phyloP scores from a whole-genome alignment of 2,888 invertebrate species.

The Nineta flava region DNA sequence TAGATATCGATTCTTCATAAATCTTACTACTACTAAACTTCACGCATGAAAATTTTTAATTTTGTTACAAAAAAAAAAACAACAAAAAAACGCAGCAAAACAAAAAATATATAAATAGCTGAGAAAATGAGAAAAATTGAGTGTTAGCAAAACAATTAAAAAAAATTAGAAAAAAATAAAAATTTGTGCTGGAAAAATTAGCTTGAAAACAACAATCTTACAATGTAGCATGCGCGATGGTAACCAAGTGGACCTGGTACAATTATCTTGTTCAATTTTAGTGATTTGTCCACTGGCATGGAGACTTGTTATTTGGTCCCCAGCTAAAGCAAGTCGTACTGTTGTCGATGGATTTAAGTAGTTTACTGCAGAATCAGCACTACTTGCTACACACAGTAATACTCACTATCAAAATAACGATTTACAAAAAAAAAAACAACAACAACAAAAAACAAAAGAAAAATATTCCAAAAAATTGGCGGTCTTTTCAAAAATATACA shows the following conservation, averaged over 20 bases:
- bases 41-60: too few relatives aligned
- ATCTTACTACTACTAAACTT: too few relatives aligned
- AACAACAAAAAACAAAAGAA: conserved; percentile 1
- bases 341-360: conserved; percentile 1
- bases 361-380: not conserved
- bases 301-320: not conserved
- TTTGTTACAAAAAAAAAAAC: too few relatives aligned
- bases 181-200: not conserved
- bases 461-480: too few relatives aligned
- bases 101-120: conserved; percentile 8
- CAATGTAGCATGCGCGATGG: conserved; percentile 48
- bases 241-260: conserved; percentile 44
- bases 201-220: conserved; percentile 29
- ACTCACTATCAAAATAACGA: conserved; percentile 1
- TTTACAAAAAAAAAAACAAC: conserved; percentile 6
- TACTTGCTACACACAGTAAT: not conserved
- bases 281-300: not conserved
- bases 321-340: conserved; percentile 1
- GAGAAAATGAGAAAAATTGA: conserved; percentile 12
- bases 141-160: too few relatives aligned
- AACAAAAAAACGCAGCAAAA: not conserved
- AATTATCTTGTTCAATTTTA: conserved; percentile 28
- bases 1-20: too few relatives aligned
- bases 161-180: conserved; percentile 8
- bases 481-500: too few relatives aligned